Evolutionary conservation across 2,888 invertebrate genomes (phyloP).

Genomic region (Taphrorychus bicolor): DNA sequence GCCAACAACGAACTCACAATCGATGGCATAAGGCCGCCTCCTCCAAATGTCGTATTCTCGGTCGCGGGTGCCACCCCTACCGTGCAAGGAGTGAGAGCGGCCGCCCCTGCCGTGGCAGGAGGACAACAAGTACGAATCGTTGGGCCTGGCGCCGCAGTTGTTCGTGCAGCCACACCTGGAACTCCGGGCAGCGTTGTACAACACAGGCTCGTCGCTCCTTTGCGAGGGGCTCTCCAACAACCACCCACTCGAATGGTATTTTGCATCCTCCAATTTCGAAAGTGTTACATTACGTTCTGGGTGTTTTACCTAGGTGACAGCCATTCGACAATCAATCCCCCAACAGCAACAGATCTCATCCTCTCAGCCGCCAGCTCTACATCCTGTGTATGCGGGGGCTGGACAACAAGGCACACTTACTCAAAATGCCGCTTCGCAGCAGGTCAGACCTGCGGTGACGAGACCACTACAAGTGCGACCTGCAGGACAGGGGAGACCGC

Average conservation of each 20-base stretch:
- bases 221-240: conserved; percentile 54
- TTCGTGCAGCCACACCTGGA: conserved; percentile 63
- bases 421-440: conserved; percentile 5
- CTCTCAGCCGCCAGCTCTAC: conserved; percentile 60
- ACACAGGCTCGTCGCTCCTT: conserved; percentile 64
- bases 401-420: conserved; percentile 2
- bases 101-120: conserved; percentile 55
- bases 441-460: conserved; percentile 43
- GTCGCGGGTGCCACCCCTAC: conserved; percentile 61
- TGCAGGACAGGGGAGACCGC: conserved; percentile 47
- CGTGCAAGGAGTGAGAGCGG: conserved; percentile 52
- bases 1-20: conserved; percentile 90
- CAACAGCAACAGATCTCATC: conserved; percentile 55
- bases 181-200: conserved; percentile 64
- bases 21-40: conserved; percentile 93
- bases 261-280: not conserved
- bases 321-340: conserved; percentile 55
- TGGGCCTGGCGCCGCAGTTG: conserved; percentile 61
- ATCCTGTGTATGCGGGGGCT: conserved; percentile 56
- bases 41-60: conserved; percentile 72
- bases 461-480: conserved; percentile 45
- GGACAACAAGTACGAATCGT: conserved; percentile 69
- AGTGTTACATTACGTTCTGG: not conserved
- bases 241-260: conserved; percentile 54
- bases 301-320: conserved; percentile 50